phyloP scores from a whole-genome alignment of 2,113 vertebrate species.

The Microcebus murinus region DNA sequence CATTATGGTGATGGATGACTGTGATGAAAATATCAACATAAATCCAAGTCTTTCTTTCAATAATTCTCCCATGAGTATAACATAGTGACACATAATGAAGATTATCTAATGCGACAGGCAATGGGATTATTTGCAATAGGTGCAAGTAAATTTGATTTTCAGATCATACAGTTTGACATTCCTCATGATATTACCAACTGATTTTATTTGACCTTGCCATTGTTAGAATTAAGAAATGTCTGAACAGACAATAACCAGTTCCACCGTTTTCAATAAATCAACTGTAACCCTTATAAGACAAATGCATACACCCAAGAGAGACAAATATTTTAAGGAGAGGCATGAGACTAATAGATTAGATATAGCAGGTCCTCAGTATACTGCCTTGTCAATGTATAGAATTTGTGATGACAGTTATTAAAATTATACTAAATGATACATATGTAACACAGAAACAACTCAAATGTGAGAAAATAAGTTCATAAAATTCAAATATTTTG shows the following conservation, averaged over 20 bases:
- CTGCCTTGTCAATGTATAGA: not conserved
- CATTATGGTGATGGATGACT: slow-evolving; percentile 94
- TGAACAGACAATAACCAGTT: slow-evolving; percentile 24
- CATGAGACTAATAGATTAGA: not conserved
- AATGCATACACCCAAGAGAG: not conserved
- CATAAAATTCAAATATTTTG: not conserved
- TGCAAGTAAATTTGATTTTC: slow-evolving; percentile 64
- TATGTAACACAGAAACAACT: not conserved
- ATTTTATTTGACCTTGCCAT: slow-evolving; percentile 67
- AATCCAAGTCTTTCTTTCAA: not conserved
- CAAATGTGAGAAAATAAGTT: not conserved
- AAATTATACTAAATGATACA: not conserved
- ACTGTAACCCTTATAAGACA: slow-evolving; percentile 1
- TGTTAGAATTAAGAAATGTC: slow-evolving; percentile 49
- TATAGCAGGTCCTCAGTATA: not conserved
- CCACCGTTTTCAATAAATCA: slow-evolving; percentile 52
- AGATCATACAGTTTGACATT: slow-evolving; percentile 29
- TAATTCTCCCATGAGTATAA: slow-evolving; percentile 14
- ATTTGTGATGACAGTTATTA: not conserved
- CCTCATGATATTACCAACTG: slow-evolving; percentile 29
- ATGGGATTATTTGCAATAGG: slow-evolving; percentile 16
- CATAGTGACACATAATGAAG: not conserved
- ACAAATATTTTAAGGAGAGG: slow-evolving; percentile 14
- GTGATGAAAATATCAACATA: slow-evolving; percentile 62
- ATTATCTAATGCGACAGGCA: slow-evolving; percentile 57